Percentiles rank a stretch among this genome's conserved stretches.
Conservation (phyloP, 2,888 invertebrate species). For the Ennomos erosarius region DNA sequence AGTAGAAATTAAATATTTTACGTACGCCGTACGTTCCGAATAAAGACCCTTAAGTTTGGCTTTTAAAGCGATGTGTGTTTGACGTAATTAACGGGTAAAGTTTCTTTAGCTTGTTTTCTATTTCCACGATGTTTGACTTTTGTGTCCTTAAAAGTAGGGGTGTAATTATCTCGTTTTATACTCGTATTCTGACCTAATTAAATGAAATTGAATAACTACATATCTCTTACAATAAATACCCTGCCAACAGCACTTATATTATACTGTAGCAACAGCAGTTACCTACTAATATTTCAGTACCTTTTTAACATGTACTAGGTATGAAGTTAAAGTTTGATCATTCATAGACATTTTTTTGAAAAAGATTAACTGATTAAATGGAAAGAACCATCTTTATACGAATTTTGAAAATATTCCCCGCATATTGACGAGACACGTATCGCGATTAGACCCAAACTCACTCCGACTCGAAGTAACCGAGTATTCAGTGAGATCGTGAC, state of each 20-base stretch:
- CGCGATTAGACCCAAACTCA: slow-evolving; percentile 42
- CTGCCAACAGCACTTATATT: too few species aligned
- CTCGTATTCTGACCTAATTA: slow-evolving; percentile 19
- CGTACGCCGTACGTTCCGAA: slow-evolving; percentile 29
- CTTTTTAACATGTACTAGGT: too few species aligned
- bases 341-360: too few species aligned
- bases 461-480: slow-evolving; percentile 38
- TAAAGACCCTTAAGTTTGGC: slow-evolving; percentile 24
- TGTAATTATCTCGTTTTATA: slow-evolving; percentile 24
- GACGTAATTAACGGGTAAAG: slow-evolving; percentile 34
- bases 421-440: slow-evolving; percentile 39
- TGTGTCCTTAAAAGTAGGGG: slow-evolving; percentile 11
- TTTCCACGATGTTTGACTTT: slow-evolving; percentile 29
- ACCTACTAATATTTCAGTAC: too few species aligned
- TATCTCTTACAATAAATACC: background rate
- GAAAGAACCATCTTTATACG: background rate
- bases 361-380: too few species aligned
- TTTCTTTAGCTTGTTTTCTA: slow-evolving; percentile 34
- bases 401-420: slow-evolving; percentile 12
- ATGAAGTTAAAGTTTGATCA: too few species aligned
- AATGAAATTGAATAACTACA: slow-evolving; percentile 6
- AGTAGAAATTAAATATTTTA: slow-evolving; percentile 63
- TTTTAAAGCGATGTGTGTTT: slow-evolving; percentile 28
- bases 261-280: too few species aligned
- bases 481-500: slow-evolving; percentile 45